Base-by-base conservation (phyloP, 2,888 invertebrate genomes). In the Xestia ashworthii region DNA sequence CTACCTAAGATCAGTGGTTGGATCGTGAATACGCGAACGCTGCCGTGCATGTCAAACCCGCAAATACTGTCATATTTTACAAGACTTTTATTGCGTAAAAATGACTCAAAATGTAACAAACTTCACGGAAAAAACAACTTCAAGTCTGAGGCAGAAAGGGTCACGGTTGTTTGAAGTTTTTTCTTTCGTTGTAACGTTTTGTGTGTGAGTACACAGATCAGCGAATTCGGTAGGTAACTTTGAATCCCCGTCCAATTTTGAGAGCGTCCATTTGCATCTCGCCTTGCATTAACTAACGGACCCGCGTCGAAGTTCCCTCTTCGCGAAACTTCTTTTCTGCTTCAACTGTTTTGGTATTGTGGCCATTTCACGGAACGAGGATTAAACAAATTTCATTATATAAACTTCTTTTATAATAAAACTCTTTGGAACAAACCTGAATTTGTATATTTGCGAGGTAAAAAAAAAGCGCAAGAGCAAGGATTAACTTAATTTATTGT, bases 231-330 rank as follows among this genome's bases (percentile, higher is more conserved):
- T 93, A 92, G 90, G 93, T 93, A 93, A 94, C 91, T 94, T 95
- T 92, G 91, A 92, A 93, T 92, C 92, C 92, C 91, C 89, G 92
- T 93, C 91, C 93, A 95, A 94, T 95, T 95, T 94, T 86, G 91
- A 89, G 90, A 92, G 90, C 89, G 91, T 91, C 91, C 92, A 95
- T 95, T 95, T 95, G 94, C 94, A 95, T 95, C 91, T 93, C 92
- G 93, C 91, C 90, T 89, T 90, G 88, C 90, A 91, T 93, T 93
- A 93, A 92, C 88, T 91, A 90, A 93, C 90, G 89, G 86, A 88
- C 88, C 79, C 85, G 76, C 77, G 83, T 88, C 72, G 81, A 91
- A 91, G 87, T 90, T 92, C 89, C 78, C 79, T 86, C 81, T 87
- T 89, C 69, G 81, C 81, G 74, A 87, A 90, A 89, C 87, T 87